Evolutionary conservation across 2,888 invertebrate genomes (phyloP).

Genomic region (Seira ritae): DNA sequence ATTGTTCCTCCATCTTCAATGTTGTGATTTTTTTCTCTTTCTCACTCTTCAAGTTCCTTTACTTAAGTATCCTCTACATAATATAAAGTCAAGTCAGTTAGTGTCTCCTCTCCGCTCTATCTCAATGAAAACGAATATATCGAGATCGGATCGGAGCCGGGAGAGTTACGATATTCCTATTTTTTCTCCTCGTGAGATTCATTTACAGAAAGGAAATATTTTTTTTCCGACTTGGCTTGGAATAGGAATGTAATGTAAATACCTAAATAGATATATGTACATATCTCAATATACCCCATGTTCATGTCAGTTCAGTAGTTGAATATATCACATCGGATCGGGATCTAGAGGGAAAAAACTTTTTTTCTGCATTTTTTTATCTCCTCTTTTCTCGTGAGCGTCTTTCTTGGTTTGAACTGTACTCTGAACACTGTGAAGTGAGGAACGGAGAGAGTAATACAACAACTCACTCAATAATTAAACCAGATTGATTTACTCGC

Average conservation of each 20-base stretch:
- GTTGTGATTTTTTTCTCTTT: too few species aligned
- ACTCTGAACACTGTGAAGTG: not conserved
- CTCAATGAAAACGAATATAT: constrained; percentile 28
- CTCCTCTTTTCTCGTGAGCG: not conserved
- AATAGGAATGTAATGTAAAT: not conserved
- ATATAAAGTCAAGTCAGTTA: constrained; percentile 47
- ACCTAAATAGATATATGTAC: not conserved
- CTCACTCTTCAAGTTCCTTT: too few species aligned
- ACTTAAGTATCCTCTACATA: too few species aligned
- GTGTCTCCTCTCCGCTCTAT: constrained; percentile 19
- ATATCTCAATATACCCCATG: constrained; percentile 18
- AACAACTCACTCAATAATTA: constrained; percentile 68
- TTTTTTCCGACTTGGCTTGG: constrained; percentile 52
- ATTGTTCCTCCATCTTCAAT: not conserved
- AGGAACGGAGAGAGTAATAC: constrained; percentile 30
- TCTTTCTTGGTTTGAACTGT: not conserved
- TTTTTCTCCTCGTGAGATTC: constrained; percentile 28
- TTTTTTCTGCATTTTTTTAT: not conserved
- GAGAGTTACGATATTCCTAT: not conserved
- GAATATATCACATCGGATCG: too few species aligned
- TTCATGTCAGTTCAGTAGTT: not conserved
- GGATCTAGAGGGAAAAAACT: not conserved
- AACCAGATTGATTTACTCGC: constrained; percentile 69
- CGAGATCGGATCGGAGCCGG: not conserved
- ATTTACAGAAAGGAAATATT: not conserved